A percentile compares a stretch with the other conserved stretches of the same genome.
Conservation (phyloP, 2,113 vertebrate genomes). For the Odocoileus virginianus region DNA sequence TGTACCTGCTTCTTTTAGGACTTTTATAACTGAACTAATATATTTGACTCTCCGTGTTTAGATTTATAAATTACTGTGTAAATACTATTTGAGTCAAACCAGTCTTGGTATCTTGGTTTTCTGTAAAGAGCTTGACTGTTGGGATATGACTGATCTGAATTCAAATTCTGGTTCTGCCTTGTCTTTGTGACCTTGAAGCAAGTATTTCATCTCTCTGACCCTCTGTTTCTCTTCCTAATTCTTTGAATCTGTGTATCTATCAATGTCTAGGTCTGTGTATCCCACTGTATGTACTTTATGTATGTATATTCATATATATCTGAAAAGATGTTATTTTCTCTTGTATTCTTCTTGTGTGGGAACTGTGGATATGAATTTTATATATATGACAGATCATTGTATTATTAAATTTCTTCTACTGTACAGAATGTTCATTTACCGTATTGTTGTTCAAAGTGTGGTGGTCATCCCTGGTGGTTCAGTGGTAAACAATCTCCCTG, state of each 20-base stretch:
- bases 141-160: constrained; percentile 10
- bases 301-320: background rate
- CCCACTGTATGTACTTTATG: background rate
- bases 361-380: background rate
- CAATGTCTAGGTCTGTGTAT: background rate
- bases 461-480: background rate
- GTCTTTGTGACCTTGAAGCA: background rate
- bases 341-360: background rate
- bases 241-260: background rate
- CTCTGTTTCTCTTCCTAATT: background rate
- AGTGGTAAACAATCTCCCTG: background rate
- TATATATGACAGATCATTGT: background rate
- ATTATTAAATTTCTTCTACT: background rate
- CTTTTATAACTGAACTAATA: background rate
- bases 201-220: background rate
- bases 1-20: background rate
- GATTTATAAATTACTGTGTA: background rate
- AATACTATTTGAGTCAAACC: background rate
- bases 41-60: background rate
- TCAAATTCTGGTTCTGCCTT: background rate
- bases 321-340: background rate
- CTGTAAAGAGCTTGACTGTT: constrained; percentile 24
- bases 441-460: background rate
- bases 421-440: background rate
- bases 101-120: background rate